phyloP scores from a whole-genome alignment of 1,140 invertebrate genomes.

The Pseudomyrmex concolor region DNA sequence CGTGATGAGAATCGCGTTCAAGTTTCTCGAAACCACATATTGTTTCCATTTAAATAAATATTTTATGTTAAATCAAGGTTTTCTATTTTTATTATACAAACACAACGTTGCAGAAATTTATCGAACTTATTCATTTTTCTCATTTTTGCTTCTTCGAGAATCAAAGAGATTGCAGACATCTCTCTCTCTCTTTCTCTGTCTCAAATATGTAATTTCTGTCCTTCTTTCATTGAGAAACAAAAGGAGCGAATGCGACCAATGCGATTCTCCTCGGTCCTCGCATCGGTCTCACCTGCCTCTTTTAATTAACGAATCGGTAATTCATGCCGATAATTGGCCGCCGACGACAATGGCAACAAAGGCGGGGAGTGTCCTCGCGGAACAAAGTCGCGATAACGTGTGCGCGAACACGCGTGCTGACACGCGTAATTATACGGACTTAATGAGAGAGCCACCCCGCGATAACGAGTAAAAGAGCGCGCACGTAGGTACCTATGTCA shows the following conservation, averaged over 20 bases:
- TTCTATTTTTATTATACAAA: too few species aligned
- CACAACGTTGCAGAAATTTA: too few species aligned
- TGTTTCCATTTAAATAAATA: neutral
- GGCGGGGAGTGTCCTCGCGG: slow-evolving; percentile 18
- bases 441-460: slow-evolving; percentile 46
- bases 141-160: neutral
- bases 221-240: slow-evolving; percentile 12
- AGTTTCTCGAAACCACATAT: neutral
- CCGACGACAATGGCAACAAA: slow-evolving; percentile 48
- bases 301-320: slow-evolving; percentile 73
- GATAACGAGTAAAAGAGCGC: slow-evolving; percentile 50
- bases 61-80: neutral
- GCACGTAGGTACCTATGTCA: neutral
- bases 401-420: slow-evolving; percentile 41
- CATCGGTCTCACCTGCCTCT: slow-evolving; percentile 39
- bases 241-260: neutral
- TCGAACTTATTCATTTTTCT: neutral
- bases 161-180: neutral
- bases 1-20: neutral
- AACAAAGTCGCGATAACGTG: slow-evolving; percentile 55
- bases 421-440: slow-evolving; percentile 66
- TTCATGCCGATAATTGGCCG: slow-evolving; percentile 70
- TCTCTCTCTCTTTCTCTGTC: neutral
- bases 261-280: neutral
- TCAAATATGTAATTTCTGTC: neutral